A percentile compares a stretch with the other conserved stretches of the same genome.
These are phyloP conservation scores for Bubo bubo DNA, from an alignment of 2,113 vertebrate genomes.

Conservation along the genomic window DNA sequence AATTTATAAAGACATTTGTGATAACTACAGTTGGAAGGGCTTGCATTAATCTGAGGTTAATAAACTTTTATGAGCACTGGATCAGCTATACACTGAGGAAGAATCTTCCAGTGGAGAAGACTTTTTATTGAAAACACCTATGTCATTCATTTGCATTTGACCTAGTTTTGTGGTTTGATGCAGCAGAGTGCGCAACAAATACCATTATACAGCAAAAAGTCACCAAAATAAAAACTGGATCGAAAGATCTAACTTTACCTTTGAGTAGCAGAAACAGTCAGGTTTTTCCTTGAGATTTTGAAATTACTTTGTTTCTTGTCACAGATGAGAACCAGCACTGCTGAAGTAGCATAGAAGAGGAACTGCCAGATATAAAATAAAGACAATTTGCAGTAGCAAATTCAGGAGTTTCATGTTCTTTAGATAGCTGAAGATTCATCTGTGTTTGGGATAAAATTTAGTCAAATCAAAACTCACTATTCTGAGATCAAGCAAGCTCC, in stretches of 20 bases:
- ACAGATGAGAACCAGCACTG: neutral
- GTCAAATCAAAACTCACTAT: neutral
- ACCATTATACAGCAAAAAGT: neutral
- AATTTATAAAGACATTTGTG: neutral
- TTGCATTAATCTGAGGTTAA: neutral
- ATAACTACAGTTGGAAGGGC: neutral
- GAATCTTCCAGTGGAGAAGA: neutral
- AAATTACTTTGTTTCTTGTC: neutral
- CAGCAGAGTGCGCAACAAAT: neutral
- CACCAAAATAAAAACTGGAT: neutral
- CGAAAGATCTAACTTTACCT: neutral
- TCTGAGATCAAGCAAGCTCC: neutral
- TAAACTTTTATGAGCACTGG: neutral
- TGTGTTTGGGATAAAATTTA: neutral
- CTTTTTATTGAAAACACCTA: neutral
- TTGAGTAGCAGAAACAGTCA: neutral
- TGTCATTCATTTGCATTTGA: neutral
- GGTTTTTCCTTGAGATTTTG: neutral
- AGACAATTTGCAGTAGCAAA: neutral
- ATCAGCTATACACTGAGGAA: neutral
- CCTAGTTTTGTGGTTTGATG: neutral
- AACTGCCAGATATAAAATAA: neutral
- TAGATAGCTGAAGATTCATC: neutral
- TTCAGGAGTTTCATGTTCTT: neutral
- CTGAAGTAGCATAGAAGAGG: neutral